These are phyloP conservation scores for Drosophila seguyi DNA, from an alignment of 1,140 invertebrate genomes.

Conservation along the genomic window DNA sequence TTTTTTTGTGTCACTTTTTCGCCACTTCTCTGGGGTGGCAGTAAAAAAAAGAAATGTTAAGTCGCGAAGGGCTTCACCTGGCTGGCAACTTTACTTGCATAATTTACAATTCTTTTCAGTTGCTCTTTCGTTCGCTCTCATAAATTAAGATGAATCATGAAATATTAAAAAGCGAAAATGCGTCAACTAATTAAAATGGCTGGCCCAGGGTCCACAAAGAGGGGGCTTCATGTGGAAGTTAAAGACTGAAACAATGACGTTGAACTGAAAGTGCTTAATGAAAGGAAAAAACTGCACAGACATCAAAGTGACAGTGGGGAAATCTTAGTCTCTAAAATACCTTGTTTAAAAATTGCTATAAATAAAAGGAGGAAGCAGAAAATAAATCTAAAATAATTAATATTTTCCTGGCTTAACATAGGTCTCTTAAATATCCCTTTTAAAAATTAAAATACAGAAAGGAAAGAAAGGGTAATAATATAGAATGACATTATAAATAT, in stretches of 20 bases:
- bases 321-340: background rate
- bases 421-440: no score
- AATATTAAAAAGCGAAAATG: conserved; percentile 61
- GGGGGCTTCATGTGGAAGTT: conserved; percentile 3
- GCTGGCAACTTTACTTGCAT: conserved; percentile 62
- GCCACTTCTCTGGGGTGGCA: conserved; percentile 38
- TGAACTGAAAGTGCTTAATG: conserved; percentile 67
- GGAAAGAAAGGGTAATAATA: no score
- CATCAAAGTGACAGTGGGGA: conserved; percentile 19
- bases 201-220: background rate
- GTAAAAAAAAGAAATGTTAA: conserved; percentile 50
- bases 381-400: no score
- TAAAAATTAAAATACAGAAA: no score
- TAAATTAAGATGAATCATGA: conserved; percentile 72
- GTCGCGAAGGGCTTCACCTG: conserved; percentile 22
- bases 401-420: no score
- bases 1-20: conserved; percentile 33
- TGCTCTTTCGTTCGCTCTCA: conserved; percentile 31
- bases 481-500: no score
- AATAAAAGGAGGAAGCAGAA: no score
- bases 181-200: conserved; percentile 65
- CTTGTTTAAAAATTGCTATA: background rate
- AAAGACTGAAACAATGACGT: conserved; percentile 17
- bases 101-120: conserved; percentile 62
- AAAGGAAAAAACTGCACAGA: conserved; percentile 63